These are phyloP conservation scores for Trichomalopsis sarcophagae DNA, from an alignment of 1,140 invertebrate genomes.

Conservation along the genomic window DNA sequence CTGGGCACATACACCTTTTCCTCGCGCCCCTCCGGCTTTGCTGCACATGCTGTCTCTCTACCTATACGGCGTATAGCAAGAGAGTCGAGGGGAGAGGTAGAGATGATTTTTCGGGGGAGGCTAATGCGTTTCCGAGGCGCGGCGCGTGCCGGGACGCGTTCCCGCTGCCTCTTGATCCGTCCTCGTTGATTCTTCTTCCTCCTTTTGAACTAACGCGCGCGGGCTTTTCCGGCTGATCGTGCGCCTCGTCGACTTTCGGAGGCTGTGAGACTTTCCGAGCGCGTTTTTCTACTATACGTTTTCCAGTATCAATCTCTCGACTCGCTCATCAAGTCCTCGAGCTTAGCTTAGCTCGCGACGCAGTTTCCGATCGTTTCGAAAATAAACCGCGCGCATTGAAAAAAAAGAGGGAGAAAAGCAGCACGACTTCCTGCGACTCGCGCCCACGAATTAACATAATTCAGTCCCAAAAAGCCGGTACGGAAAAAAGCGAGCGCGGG, in stretches of 20 bases:
- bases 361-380: background rate
- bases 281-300: too few relatives aligned
- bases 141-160: conserved; percentile 48
- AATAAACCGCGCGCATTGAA: background rate
- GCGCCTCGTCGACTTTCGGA: too few relatives aligned
- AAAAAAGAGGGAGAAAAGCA: background rate
- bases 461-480: background rate
- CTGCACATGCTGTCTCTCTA: background rate
- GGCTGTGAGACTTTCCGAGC: too few relatives aligned
- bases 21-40: conserved; percentile 18
- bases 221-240: conserved; percentile 2
- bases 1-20: conserved; percentile 50
- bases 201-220: background rate
- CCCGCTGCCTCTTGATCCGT: background rate
- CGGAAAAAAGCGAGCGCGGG: background rate
- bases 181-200: conserved; percentile 8
- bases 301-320: too few relatives aligned
- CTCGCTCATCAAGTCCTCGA: too few relatives aligned
- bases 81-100: conserved; percentile 9
- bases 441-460: background rate
- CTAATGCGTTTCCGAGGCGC: conserved; percentile 39
- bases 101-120: conserved; percentile 20
- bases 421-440: background rate
- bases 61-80: background rate
- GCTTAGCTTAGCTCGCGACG: too few relatives aligned